Evolutionary conservation across 2,888 invertebrate species (phyloP), one percentile per base, ranked within the genome.

Genomic region (Mayetiola destructor): DNA sequence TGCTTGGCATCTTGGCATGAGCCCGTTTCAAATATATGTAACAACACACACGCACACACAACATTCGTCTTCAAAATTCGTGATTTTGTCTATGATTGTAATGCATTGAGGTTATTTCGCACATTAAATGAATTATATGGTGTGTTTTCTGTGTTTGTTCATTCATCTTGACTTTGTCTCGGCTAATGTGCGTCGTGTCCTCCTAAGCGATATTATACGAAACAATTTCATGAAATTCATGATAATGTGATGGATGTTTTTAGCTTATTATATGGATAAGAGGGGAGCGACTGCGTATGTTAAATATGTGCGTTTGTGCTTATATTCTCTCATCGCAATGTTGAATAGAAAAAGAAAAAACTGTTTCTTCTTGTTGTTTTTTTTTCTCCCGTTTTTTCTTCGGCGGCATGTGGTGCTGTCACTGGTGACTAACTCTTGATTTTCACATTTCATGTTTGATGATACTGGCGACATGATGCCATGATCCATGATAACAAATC

Each of bases 41-140:
- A n/a, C n/a, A n/a, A n/a, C n/a, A n/a, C n/a, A n/a, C n/a, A n/a
- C n/a, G n/a, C n/a, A n/a, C n/a, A n/a, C n/a, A n/a, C n/a, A n/a
- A n/a, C n/a, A n/a, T n/a, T n/a, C n/a, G n/a, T n/a, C n/a, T n/a
- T n/a, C n/a, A n/a, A n/a, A n/a, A n/a, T n/a, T n/a, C n/a, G n/a
- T n/a, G n/a, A n/a, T n/a, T n/a, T n/a, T n/a, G n/a, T n/a, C n/a
- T n/a, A n/a, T n/a, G 23, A 42, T 42, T 39, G 18, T 39, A 18
- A 48, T 48, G 48, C 48, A 27, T 48, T n/a, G 27, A 48, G 48
- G 27, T 48, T 48, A 48, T 48, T 48, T 48, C 48, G 48, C 48
- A 48, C 27, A 48, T 48, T 48, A 48, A 48, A n/a, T n/a, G n/a
- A n/a, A 48, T 48, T 48, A 12, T 42, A 48, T 27, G 48, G 9